Evolutionary conservation across 2,797 vertebrate species (phyloP), one percentile per base, ranked within the genome.

Genomic region (Triplophysa yarkandensis): DNA sequence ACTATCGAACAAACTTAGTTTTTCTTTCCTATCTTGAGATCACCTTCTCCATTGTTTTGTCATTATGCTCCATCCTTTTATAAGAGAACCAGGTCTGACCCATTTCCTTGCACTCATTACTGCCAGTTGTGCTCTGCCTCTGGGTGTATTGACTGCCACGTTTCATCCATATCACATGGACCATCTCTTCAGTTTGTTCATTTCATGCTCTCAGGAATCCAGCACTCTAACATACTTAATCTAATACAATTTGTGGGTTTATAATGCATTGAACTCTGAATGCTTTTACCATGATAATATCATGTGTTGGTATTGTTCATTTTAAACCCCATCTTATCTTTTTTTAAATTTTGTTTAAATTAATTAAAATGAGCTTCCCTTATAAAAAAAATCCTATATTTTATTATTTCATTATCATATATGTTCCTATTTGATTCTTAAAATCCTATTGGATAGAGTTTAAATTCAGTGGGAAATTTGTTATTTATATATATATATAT

Each of bases 151-250:
- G 6, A n/a, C 28, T 60, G 72, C 52, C 72, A 48, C 17, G 72
- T 58, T 67, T 74, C 17, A 68, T 78, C 57, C 25, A 14, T 25
- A 68, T 77, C 70, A 54, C 77, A 69, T 70, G 25, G 48, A 39
- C 17, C 13, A 6, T 57, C 39, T 48, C 63, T 28, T 46, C 41
- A 27, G 6, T 61, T 71, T 8, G 14, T 55, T 55, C 34, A 54
- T n/a, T 30, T 17, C 21, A 57, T 57, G 6, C 9, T 8, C 41
- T 71, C 1, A 2, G 4, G 63, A n/a, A 41, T 2, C 4, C n/a
- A 43, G 9, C 25, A 28, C n/a, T 34, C 11, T 55, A 10, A 71
- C 2, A 2, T 5, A 32, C 19, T 7, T 25, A 23, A 21, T 21
- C 11, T 57, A 4, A 34, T 50, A 11, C 19, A 32, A 19, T 27